Evolutionary conservation across 2,113 vertebrate species (phyloP), one percentile per base, ranked within the genome.

Genomic region (Paraplagusia blochii): DNA sequence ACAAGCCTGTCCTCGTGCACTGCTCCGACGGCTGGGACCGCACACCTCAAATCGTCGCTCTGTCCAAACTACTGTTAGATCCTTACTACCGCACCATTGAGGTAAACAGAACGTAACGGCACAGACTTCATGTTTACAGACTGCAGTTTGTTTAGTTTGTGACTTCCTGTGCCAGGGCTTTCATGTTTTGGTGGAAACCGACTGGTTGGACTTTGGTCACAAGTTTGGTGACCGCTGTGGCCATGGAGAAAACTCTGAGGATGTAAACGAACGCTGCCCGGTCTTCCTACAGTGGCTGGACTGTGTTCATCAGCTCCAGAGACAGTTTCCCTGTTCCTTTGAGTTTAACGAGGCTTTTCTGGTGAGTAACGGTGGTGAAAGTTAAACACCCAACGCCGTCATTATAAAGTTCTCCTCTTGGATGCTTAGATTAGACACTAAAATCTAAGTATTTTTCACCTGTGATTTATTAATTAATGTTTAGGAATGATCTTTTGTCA

Each of bases 251-350:
- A 97, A 96, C 74, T 93, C 95, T 0, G 95, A 96, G 5, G 97
- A 99, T 76, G 79, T 94, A 63, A 99, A 98, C 1, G 97, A 99
- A 76, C 96, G 97, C 78, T 99, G 97, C 74, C 97, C 97, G 0
- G 96, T 99, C 75, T 99, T 99, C 58, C 85, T 99, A 74, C 97
- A 99, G 90, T 99, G 97, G 97, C 90, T 99, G 66, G 97, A 99
- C 90, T 98, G 95, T 5, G 97, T 98, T 62, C 97, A 99, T 79
- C 97, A 99, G 89, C 92, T 99, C 81, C 97, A 98, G 90, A 94
- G 97, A 84, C 97, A 99, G 85, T 99, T 98, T 82, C 97, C 97
- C 15, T 99, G 97, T 88, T 99, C 97, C 72, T 99, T 99, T 68
- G 94, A 98, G 89, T 99, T 99, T 77, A 97, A 93, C 14, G 97